Evolutionary conservation across 2,113 vertebrate species (phyloP).

Genomic region (Protobothrops mucrosquamatus): DNA sequence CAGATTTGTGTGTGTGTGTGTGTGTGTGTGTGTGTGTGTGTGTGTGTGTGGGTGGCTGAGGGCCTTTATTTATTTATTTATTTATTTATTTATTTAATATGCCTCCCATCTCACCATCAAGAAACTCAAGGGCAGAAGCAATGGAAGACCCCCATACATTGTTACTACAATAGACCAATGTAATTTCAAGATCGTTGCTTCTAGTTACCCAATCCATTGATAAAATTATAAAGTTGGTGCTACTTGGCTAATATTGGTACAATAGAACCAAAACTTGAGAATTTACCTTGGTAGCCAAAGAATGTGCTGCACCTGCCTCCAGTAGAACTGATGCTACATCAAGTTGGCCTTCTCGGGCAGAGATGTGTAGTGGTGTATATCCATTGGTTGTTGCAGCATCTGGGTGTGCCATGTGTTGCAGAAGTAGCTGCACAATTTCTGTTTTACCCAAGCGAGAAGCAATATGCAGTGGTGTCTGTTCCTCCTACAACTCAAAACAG

Average conservation of each 20-base stretch:
- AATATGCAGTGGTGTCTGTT: constrained; percentile 97
- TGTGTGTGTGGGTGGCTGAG: no score
- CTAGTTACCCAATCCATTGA: not conserved
- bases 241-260: accelerated
- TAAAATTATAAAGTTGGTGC: not conserved
- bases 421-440: constrained; percentile 93
- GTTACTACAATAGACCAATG: not conserved
- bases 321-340: constrained; percentile 90
- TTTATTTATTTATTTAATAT: no score
- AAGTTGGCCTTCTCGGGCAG: constrained; percentile 91
- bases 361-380: constrained; percentile 94
- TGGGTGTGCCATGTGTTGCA: constrained; percentile 97
- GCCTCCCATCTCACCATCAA: no score
- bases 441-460: constrained; percentile 96
- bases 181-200: not conserved
- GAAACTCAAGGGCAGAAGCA: no score
- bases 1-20: no score
- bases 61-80: no score
- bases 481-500: constrained; percentile 82
- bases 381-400: constrained; percentile 93
- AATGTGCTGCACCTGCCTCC: constrained; percentile 92
- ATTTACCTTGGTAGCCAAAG: constrained; percentile 90
- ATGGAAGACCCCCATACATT: not conserved
- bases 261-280: accelerated
- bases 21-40: no score